Evolutionary conservation across 2,113 vertebrate genomes (phyloP).

Genomic region (Tursiops truncatus): DNA sequence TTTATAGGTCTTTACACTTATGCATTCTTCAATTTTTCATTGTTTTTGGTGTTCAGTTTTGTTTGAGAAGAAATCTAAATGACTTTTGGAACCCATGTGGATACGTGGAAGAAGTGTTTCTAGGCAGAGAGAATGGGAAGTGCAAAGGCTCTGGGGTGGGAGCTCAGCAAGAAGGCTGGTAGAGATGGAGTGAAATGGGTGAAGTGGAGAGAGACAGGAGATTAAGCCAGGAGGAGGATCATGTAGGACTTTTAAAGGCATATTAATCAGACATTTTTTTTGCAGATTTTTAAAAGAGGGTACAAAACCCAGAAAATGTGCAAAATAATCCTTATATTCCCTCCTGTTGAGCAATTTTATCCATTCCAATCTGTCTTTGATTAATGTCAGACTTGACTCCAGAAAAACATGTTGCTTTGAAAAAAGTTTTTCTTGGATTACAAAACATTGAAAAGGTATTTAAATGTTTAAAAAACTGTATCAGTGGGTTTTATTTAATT

Average conservation of each 20-base stretch:
- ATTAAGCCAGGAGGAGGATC: neutral
- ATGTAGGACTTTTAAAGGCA: neutral
- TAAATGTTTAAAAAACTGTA: neutral
- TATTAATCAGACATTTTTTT: neutral
- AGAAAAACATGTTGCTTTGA: conserved; percentile 21
- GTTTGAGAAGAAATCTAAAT: neutral
- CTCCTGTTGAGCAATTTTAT: conserved; percentile 10
- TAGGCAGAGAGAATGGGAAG: neutral
- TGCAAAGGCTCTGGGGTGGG: neutral
- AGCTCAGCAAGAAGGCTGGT: neutral
- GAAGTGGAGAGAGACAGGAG: neutral
- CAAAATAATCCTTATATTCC: neutral
- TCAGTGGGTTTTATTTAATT: conserved; percentile 1
- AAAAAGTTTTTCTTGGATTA: conserved; percentile 24
- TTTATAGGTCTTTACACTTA: neutral
- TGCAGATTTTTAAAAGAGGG: neutral
- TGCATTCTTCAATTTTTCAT: neutral
- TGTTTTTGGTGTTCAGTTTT: neutral
- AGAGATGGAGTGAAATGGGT: neutral
- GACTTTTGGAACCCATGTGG: neutral
- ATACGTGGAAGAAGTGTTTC: neutral
- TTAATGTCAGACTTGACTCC: conserved; percentile 31
- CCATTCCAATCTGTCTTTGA: conserved; percentile 52
- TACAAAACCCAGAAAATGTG: neutral
- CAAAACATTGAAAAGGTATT: neutral